Conservation (phyloP, 2,797 vertebrate genomes). For the Pangasius mekongensis region DNA sequence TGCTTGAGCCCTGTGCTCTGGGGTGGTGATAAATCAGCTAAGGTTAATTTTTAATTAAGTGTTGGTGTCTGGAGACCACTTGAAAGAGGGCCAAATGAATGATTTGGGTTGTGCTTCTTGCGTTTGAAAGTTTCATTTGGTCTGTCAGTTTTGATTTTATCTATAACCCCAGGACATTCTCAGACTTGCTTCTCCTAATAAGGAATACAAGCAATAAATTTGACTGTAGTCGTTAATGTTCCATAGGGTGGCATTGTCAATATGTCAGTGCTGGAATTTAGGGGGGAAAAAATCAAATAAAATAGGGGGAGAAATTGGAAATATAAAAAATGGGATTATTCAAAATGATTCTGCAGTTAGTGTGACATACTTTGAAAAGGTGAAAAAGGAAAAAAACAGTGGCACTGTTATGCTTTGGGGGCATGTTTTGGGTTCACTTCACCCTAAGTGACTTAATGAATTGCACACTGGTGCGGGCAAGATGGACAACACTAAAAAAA, state of each 20-base stretch:
- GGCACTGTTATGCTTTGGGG: not conserved
- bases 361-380: not conserved
- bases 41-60: slow-evolving; percentile 72
- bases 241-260: not conserved
- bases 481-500: not conserved
- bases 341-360: not conserved
- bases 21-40: slow-evolving; percentile 69
- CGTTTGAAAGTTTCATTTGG: slow-evolving; percentile 40
- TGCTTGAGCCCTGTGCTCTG: slow-evolving; percentile 60
- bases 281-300: not conserved
- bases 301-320: not conserved
- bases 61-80: slow-evolving; percentile 60
- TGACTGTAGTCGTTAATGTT: not conserved
- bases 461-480: not conserved
- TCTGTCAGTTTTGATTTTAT: slow-evolving; percentile 37
- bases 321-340: not conserved
- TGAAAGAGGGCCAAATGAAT: slow-evolving; percentile 70
- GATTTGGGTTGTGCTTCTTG: slow-evolving; percentile 62
- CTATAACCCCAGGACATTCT: not conserved
- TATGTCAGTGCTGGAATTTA: not conserved
- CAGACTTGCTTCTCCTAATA: not conserved
- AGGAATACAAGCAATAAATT: not conserved
- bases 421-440: not conserved
- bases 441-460: not conserved
- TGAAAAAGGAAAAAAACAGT: not conserved